Conservation (phyloP, 2,888 invertebrate species). For the Lasius platythorax region DNA sequence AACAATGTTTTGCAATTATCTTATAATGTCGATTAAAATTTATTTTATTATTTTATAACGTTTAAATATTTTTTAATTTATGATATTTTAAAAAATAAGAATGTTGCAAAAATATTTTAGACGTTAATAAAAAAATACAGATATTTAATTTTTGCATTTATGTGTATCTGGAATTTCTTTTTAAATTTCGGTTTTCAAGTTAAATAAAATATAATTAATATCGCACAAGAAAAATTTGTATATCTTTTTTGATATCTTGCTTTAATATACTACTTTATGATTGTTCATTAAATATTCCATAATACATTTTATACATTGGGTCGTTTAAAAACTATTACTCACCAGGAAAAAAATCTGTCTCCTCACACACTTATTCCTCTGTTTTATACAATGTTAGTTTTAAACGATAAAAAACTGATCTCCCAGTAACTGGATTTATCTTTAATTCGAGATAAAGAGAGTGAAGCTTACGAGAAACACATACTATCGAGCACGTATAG, state of each 20-base stretch:
- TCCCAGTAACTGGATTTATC: neutral
- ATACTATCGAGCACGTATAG: neutral
- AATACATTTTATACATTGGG: slow-evolving; percentile 18
- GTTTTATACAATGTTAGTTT: slow-evolving; percentile 2
- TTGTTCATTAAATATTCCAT: neutral
- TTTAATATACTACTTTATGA: neutral
- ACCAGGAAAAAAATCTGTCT: neutral
- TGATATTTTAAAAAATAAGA: neutral
- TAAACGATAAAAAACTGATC: neutral
- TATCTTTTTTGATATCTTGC: neutral
- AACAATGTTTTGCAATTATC: neutral
- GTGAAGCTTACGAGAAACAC: neutral
- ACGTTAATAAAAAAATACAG: neutral
- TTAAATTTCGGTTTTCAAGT: neutral
- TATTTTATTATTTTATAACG: neutral
- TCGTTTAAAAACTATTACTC: slow-evolving; percentile 21
- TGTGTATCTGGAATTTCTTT: neutral
- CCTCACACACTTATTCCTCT: neutral
- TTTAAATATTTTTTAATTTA: neutral
- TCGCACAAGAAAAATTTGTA: neutral
- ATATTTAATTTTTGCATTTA: neutral
- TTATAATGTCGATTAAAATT: neutral
- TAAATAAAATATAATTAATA: neutral
- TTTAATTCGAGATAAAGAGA: slow-evolving; percentile 18
- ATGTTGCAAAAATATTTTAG: neutral